These are phyloP conservation scores for Perognathus longimembris DNA, from an alignment of 2,113 vertebrate species.

Conservation along the genomic window DNA sequence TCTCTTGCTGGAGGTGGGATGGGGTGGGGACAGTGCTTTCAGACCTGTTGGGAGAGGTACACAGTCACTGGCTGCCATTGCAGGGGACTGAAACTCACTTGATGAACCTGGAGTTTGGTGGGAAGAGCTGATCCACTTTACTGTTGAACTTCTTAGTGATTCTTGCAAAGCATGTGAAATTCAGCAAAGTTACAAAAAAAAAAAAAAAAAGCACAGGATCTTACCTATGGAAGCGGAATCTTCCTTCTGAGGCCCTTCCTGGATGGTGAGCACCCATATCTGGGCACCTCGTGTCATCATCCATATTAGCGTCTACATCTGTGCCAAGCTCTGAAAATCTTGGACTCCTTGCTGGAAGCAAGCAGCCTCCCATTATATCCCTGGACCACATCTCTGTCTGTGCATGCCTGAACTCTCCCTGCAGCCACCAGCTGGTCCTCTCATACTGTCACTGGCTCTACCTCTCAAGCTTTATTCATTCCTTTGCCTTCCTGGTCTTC, in stretches of 20 bases:
- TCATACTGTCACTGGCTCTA: not conserved
- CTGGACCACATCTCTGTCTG: not conserved
- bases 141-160: not conserved
- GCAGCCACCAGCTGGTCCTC: not conserved
- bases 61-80: not conserved
- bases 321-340: not conserved
- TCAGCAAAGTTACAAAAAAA: not conserved
- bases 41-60: not conserved
- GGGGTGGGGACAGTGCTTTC: not conserved
- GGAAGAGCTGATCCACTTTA: not conserved
- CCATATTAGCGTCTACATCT: not conserved
- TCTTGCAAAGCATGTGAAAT: not conserved
- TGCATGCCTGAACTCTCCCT: fast-evolving
- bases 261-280: not conserved
- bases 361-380: fast-evolving
- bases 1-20: not conserved
- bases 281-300: not conserved
- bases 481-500: not conserved
- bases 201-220: not conserved
- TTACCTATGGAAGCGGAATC: not conserved
- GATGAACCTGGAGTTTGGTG: not conserved
- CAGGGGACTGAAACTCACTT: not conserved
- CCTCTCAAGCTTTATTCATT: not conserved
- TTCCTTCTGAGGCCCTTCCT: not conserved
- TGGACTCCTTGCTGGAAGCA: not conserved